Evolutionary conservation across 2,797 vertebrate genomes (phyloP).

Genomic region (Chelidonichthys spinosus): DNA sequence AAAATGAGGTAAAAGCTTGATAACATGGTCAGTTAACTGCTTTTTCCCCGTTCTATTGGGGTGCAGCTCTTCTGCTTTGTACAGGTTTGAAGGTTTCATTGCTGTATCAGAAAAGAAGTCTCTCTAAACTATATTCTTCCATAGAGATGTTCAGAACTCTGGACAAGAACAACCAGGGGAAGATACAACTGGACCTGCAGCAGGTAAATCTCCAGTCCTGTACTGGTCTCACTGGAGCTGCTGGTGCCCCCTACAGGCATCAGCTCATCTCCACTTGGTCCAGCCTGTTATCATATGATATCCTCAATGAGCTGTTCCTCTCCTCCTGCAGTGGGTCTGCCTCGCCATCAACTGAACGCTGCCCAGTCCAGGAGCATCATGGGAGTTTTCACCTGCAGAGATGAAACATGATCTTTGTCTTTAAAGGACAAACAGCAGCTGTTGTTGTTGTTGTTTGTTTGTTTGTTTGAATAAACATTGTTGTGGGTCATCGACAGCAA

Average conservation of each 20-base stretch:
- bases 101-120: neutral
- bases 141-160: slow-evolving; percentile 52
- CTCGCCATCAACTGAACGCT: slow-evolving; percentile 42
- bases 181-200: slow-evolving; percentile 51
- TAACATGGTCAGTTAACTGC: too few relatives aligned
- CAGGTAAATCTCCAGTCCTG: slow-evolving; percentile 39
- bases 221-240: neutral
- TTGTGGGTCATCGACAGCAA: neutral
- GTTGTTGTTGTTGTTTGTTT: neutral
- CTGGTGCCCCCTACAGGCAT: neutral
- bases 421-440: neutral
- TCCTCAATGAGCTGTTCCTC: slow-evolving; percentile 3
- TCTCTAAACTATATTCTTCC: neutral
- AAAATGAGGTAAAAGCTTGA: too few relatives aligned
- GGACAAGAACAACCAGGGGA: slow-evolving; percentile 35
- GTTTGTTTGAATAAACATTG: neutral
- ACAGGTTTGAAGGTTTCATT: too few relatives aligned
- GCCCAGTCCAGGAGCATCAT: slow-evolving; percentile 8
- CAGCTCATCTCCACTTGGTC: neutral
- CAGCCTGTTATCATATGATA: neutral
- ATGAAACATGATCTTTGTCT: neutral
- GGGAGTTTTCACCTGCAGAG: slow-evolving; percentile 17
- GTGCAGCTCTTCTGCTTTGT: too few relatives aligned
- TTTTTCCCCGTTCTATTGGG: too few relatives aligned
- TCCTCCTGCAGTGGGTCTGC: slow-evolving; percentile 53